A percentile compares a stretch with the other conserved stretches of the same genome.
Evolutionary conservation across 2,797 vertebrate species (phyloP).

Genomic region (Dallia pectoralis): DNA sequence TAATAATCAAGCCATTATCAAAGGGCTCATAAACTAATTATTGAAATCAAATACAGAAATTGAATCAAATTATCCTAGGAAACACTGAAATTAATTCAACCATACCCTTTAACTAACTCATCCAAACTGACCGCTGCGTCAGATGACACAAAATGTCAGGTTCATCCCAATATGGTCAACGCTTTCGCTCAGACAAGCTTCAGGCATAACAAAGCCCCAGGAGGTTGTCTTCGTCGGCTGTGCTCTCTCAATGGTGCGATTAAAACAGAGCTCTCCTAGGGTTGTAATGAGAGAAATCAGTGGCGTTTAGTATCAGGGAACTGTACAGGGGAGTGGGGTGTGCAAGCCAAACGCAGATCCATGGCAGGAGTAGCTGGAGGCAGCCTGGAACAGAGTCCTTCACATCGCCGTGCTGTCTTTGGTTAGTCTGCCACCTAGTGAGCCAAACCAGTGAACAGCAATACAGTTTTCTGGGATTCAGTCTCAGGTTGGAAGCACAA

Average conservation of each 20-base stretch:
- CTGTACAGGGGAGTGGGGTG: background rate
- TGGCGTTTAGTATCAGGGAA: background rate
- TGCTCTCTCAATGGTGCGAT: background rate
- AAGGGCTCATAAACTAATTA: background rate
- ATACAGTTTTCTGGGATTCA: conserved; percentile 18
- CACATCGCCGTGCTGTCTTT: conserved; percentile 46
- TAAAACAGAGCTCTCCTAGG: background rate
- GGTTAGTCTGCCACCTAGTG: conserved; percentile 66
- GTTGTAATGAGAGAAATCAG: background rate
- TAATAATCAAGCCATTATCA: background rate
- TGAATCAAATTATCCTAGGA: background rate
- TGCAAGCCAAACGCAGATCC: background rate
- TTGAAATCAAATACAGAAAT: background rate
- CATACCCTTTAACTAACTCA: no score
- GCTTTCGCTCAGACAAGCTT: background rate
- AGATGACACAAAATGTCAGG: background rate
- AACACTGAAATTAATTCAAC: background rate
- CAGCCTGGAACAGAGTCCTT: background rate
- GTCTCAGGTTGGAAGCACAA: conserved; percentile 45
- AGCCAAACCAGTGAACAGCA: conserved; percentile 45
- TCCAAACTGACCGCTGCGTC: background rate
- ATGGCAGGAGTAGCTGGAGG: background rate
- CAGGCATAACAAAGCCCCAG: background rate
- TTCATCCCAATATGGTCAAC: background rate
- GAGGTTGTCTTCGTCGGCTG: background rate